These are phyloP conservation scores for Brotula barbata DNA, from an alignment of 2,797 vertebrate genomes.

Conservation along the genomic window DNA sequence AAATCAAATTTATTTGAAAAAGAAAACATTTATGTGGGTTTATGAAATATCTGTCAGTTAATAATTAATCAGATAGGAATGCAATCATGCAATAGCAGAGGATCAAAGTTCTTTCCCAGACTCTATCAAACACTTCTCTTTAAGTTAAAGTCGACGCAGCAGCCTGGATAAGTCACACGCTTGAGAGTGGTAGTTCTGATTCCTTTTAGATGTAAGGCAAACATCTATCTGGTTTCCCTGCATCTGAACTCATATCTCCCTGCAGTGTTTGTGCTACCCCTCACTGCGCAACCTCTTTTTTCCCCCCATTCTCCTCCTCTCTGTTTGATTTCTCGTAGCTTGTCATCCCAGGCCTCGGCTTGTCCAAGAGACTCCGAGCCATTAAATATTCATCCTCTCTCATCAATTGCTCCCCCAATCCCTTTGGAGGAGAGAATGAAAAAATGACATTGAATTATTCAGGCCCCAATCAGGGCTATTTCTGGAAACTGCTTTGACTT, in stretches of 20 bases:
- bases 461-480: slow-evolving; percentile 75
- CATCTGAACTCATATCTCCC: slow-evolving; percentile 38
- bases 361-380: slow-evolving; percentile 69
- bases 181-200: slow-evolving; percentile 12
- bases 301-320: slow-evolving; percentile 47
- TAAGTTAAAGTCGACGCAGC: slow-evolving; percentile 42
- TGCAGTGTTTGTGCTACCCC: slow-evolving; percentile 52
- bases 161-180: slow-evolving; percentile 15
- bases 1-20: neutral
- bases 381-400: slow-evolving; percentile 80
- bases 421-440: slow-evolving; percentile 49
- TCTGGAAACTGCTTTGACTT: slow-evolving; percentile 59
- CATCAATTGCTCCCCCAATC: slow-evolving; percentile 72
- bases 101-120: slow-evolving; percentile 41
- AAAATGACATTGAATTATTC: slow-evolving; percentile 78
- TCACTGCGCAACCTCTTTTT: slow-evolving; percentile 49
- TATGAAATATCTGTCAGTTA: slow-evolving; percentile 28
- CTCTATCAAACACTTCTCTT: slow-evolving; percentile 41
- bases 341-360: slow-evolving; percentile 65
- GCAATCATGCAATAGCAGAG: neutral
- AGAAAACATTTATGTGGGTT: slow-evolving; percentile 34
- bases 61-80: slow-evolving; percentile 34
- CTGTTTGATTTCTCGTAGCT: slow-evolving; percentile 67
- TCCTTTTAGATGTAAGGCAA: slow-evolving; percentile 16
- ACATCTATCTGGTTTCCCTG: slow-evolving; percentile 30